Percentiles rank a stretch among this genome's conserved stretches.
phyloP scores from a whole-genome alignment of 1,140 invertebrate species.

The Conopomorpha cramerella region DNA sequence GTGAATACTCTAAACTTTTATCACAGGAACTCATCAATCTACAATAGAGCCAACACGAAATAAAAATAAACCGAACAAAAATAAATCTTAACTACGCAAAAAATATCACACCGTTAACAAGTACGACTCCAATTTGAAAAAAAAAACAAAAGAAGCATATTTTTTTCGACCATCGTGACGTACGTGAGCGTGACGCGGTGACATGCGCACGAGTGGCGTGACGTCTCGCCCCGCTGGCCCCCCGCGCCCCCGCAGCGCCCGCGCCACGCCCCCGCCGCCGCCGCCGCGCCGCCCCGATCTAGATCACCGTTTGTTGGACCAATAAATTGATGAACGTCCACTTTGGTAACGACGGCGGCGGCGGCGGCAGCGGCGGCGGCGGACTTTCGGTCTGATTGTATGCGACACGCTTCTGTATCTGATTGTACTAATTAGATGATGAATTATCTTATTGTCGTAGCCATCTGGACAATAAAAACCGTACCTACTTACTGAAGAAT shows the following conservation, averaged over 20 bases:
- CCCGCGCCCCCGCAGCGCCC: not conserved
- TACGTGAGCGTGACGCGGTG: not conserved
- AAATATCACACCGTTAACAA: too few species aligned
- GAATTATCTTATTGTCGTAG: too few species aligned
- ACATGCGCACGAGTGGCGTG: constrained; percentile 6
- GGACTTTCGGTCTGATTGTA: too few species aligned
- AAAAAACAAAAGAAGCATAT: not conserved
- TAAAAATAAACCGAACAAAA: not conserved
- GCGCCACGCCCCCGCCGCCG: not conserved
- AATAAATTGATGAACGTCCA: not conserved
- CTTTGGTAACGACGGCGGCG: too few species aligned
- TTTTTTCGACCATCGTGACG: not conserved
- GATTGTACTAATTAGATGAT: not conserved
- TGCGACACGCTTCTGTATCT: too few species aligned
- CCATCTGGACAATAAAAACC: too few species aligned
- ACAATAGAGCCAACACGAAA: too few species aligned
- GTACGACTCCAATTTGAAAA: not conserved
- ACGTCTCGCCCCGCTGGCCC: constrained; percentile 9
- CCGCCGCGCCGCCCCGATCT: constrained; percentile 16
- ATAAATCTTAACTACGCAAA: not conserved
- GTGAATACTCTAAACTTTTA: too few species aligned
- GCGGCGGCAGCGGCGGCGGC: too few species aligned
- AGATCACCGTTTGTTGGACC: constrained; percentile 11
- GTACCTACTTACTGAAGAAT: too few species aligned
- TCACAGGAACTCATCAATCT: too few species aligned